These are phyloP conservation scores for Lepidocolaptes lacrymiger DNA, from an alignment of 2,797 vertebrate species.

Conservation along the genomic window DNA sequence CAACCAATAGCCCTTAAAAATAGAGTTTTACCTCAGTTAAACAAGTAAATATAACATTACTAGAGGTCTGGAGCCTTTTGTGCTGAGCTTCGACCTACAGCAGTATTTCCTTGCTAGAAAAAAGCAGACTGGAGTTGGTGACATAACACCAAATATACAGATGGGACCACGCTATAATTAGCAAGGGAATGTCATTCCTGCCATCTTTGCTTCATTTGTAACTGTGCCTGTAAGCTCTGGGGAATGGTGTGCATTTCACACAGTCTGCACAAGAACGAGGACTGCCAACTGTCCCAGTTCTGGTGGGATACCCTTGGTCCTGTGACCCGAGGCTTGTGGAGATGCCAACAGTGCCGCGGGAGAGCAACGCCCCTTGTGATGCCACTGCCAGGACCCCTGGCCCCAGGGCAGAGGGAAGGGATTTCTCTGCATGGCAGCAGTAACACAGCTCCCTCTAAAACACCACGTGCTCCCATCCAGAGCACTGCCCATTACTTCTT, in stretches of 20 bases:
- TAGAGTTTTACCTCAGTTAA: background rate
- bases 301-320: slow-evolving; percentile 51
- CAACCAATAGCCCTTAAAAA: background rate
- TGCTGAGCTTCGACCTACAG: slow-evolving; percentile 18
- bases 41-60: background rate
- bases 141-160: slow-evolving; percentile 71
- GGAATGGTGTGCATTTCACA: slow-evolving; percentile 69
- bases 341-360: rapidly evolving
- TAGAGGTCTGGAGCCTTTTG: slow-evolving; percentile 35
- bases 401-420: background rate
- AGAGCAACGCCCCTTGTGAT: rapidly evolving
- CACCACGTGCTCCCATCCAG: background rate
- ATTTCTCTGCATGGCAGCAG: background rate
- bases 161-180: slow-evolving; percentile 72
- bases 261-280: slow-evolving; percentile 36
- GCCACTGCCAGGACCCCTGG: background rate
- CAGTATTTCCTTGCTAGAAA: slow-evolving; percentile 44
- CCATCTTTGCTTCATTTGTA: slow-evolving; percentile 58
- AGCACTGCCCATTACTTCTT: background rate
- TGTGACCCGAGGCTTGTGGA: background rate
- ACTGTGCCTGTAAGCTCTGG: slow-evolving; percentile 63
- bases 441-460: background rate
- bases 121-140: slow-evolving; percentile 60
- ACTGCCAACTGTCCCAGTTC: slow-evolving; percentile 64
- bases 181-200: slow-evolving; percentile 69